A percentile compares a stretch with the other conserved stretches of the same genome.
Conservation (phyloP, 2,797 vertebrate species). For the Sebastes elongatus region DNA sequence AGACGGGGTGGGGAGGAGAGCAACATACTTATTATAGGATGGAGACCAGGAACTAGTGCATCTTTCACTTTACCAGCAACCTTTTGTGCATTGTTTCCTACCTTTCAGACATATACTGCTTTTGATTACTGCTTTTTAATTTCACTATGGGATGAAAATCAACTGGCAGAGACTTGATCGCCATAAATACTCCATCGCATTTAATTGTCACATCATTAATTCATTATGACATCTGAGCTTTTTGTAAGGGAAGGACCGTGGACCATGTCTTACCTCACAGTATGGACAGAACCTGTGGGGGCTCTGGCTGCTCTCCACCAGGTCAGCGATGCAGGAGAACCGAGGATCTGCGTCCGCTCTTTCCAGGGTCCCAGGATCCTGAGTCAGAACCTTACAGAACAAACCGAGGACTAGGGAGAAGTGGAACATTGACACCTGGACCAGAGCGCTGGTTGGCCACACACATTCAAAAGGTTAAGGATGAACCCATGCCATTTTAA, state of each 20-base stretch:
- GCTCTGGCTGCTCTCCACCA: constrained; percentile 81
- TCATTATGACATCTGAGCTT: background rate
- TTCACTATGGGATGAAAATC: background rate
- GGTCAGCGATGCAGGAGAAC: constrained; percentile 79
- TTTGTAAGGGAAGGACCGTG: background rate
- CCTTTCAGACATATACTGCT: background rate
- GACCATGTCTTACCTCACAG: constrained; percentile 81
- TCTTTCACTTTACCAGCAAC: background rate
- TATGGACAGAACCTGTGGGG: constrained; percentile 82
- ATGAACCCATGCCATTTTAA: background rate
- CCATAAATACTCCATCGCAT: background rate
- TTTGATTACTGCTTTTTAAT: background rate
- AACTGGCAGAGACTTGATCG: background rate
- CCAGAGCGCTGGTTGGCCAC: constrained; percentile 73
- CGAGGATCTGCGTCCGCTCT: constrained; percentile 72
- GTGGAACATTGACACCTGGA: constrained; percentile 79
- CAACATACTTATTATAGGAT: background rate
- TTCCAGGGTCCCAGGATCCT: constrained; percentile 79
- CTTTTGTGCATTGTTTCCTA: background rate
- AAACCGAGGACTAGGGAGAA: constrained; percentile 76
- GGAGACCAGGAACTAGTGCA: background rate
- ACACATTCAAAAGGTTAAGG: constrained; percentile 80
- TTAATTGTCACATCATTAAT: background rate
- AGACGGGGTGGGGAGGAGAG: background rate
- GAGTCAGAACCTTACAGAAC: constrained; percentile 82